Percentiles rank a stretch among this genome's conserved stretches.
These are phyloP conservation scores for Eretmochelys imbricata DNA, from an alignment of 2,113 vertebrate species.

Conservation along the genomic window DNA sequence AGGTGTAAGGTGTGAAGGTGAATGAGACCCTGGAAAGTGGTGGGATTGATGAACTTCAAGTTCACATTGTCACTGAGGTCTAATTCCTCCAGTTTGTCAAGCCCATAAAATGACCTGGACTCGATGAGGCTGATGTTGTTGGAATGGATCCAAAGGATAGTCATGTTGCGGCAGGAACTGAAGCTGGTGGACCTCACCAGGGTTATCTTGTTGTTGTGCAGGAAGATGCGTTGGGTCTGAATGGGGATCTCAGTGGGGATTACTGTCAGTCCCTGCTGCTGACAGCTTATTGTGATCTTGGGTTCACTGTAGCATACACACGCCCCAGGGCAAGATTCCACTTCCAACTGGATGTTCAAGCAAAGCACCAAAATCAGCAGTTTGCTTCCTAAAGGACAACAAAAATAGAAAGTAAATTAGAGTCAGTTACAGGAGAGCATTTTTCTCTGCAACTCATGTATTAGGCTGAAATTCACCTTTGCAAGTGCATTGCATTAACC, in stretches of 20 bases:
- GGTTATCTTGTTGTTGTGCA: slow-evolving; percentile 94
- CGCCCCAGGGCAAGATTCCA: slow-evolving; percentile 89
- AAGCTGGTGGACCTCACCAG: slow-evolving; percentile 91
- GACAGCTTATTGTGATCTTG: slow-evolving; percentile 94
- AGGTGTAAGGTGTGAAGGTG: slow-evolving; percentile 95
- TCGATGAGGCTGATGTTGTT: slow-evolving; percentile 95
- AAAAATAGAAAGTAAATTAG: slow-evolving; percentile 59
- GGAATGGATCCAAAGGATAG: slow-evolving; percentile 95
- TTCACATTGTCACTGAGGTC: slow-evolving; percentile 96
- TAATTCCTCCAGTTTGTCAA: slow-evolving; percentile 93
- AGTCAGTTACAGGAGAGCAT: neutral
- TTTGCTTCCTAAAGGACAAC: slow-evolving; percentile 84
- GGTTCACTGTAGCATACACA: slow-evolving; percentile 97
- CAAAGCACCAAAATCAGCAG: slow-evolving; percentile 94
- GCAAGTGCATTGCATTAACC: neutral
- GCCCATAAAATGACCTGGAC: slow-evolving; percentile 89
- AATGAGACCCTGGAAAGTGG: slow-evolving; percentile 90
- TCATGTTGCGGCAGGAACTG: slow-evolving; percentile 93
- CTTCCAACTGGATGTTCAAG: slow-evolving; percentile 87
- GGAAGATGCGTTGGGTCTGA: slow-evolving; percentile 94
- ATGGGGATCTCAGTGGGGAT: slow-evolving; percentile 92
- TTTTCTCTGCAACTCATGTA: slow-evolving; percentile 21
- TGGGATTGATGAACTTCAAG: slow-evolving; percentile 89
- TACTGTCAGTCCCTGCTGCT: slow-evolving; percentile 93
- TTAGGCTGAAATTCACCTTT: neutral